These are phyloP conservation scores for Artemia sinica DNA, from an alignment of 2,888 invertebrate species.

Conservation along the genomic window DNA sequence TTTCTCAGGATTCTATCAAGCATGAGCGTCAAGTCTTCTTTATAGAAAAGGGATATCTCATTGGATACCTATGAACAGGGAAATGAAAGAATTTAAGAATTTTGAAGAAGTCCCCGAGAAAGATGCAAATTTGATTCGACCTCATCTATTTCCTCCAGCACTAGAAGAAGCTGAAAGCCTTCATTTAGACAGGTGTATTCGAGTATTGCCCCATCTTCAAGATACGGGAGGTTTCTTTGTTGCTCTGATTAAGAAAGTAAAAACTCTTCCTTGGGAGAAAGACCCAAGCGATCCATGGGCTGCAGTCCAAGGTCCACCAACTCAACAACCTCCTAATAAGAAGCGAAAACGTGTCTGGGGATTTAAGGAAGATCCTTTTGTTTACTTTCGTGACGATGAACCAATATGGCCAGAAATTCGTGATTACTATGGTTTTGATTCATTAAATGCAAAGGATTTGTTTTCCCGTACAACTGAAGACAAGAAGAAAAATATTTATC, in stretches of 20 bases:
- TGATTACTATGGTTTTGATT: slow-evolving; percentile 56
- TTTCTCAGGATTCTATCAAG: too few species aligned
- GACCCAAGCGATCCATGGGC: slow-evolving; percentile 26
- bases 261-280: slow-evolving; percentile 47
- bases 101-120: slow-evolving; percentile 68
- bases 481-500: slow-evolving; percentile 83
- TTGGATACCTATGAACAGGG: slow-evolving; percentile 71
- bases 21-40: too few species aligned
- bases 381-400: slow-evolving; percentile 69
- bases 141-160: slow-evolving; percentile 77
- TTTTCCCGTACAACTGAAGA: slow-evolving; percentile 66
- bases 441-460: slow-evolving; percentile 52
- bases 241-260: slow-evolving; percentile 70
- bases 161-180: slow-evolving; percentile 46
- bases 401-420: slow-evolving; percentile 65
- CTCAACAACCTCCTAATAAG: slow-evolving; percentile 24
- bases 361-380: slow-evolving; percentile 71
- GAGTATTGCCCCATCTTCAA: slow-evolving; percentile 89
- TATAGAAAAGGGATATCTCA: slow-evolving; percentile 51
- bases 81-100: slow-evolving; percentile 54
- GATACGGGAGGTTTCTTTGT: slow-evolving; percentile 97
- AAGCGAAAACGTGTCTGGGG: slow-evolving; percentile 25
- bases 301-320: slow-evolving; percentile 25
- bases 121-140: slow-evolving; percentile 61
- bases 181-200: slow-evolving; percentile 53